Evolutionary conservation across 2,888 invertebrate genomes (phyloP).

Genomic region (Synanthedon tipuliformis): DNA sequence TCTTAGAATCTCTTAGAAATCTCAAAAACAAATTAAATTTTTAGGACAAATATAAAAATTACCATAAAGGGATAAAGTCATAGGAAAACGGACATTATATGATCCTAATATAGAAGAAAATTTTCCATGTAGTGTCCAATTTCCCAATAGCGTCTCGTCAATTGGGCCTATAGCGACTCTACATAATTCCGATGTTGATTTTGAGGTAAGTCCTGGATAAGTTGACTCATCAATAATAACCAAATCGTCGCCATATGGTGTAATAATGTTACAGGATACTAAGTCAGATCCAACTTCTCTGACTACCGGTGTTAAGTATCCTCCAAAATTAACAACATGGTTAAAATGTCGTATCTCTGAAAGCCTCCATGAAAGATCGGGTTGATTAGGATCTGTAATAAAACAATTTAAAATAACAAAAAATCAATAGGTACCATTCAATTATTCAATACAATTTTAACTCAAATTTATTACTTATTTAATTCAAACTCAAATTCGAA

Average conservation of each 20-base stretch:
- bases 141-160: constrained; percentile 15
- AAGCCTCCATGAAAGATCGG: background rate
- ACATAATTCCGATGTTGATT: constrained; percentile 11
- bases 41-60: constrained; percentile 2
- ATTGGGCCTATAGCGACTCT: constrained; percentile 24
- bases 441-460: background rate
- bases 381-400: constrained; percentile 1
- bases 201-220: constrained; percentile 9
- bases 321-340: constrained; percentile 23
- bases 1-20: constrained; percentile 1
- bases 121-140: constrained; percentile 27
- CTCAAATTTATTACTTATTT: background rate
- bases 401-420: background rate
- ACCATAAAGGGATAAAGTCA: constrained; percentile 26
- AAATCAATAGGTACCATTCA: background rate
- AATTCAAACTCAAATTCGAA: background rate
- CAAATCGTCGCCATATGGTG: constrained; percentile 23
- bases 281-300: constrained; percentile 7
- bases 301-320: constrained; percentile 18
- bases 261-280: constrained; percentile 25
- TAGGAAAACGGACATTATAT: constrained; percentile 17
- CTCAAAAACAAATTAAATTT: background rate
- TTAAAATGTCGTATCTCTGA: background rate
- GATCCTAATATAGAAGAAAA: constrained; percentile 11
- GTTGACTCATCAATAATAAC: constrained; percentile 14